phyloP scores from a whole-genome alignment of 1,140 invertebrate genomes.

The Aphis gossypii region DNA sequence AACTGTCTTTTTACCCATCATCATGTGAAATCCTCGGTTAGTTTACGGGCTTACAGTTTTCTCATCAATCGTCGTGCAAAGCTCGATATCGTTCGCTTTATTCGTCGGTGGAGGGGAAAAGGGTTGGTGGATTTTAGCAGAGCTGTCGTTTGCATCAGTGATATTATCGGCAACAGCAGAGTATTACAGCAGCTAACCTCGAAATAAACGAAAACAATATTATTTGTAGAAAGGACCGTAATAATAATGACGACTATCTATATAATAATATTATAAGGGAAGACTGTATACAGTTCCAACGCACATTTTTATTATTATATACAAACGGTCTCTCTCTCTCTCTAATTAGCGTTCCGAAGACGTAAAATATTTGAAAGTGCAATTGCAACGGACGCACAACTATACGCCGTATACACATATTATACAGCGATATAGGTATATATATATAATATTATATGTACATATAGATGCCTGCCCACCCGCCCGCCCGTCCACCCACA shows the following conservation, averaged over 20 bases:
- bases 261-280: not conserved
- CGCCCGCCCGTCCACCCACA: not conserved
- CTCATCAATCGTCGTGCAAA: not conserved
- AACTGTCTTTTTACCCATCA: not conserved
- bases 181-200: not conserved
- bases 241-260: not conserved
- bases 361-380: constrained; percentile 56
- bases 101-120: not conserved
- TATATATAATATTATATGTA: not conserved
- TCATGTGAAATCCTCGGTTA: not conserved
- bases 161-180: too few species aligned
- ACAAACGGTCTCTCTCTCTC: not conserved
- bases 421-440: not conserved
- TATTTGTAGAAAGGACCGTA: not conserved
- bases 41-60: not conserved
- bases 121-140: too few species aligned
- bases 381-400: constrained; percentile 31
- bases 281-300: not conserved
- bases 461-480: not conserved
- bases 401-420: not conserved
- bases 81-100: not conserved
- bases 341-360: constrained; percentile 38
- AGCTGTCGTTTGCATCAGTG: too few species aligned
- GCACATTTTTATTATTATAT: not conserved
- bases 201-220: not conserved